These are phyloP conservation scores for Drosophila trapezifrons DNA, from an alignment of 1,140 invertebrate species.

Conservation along the genomic window DNA sequence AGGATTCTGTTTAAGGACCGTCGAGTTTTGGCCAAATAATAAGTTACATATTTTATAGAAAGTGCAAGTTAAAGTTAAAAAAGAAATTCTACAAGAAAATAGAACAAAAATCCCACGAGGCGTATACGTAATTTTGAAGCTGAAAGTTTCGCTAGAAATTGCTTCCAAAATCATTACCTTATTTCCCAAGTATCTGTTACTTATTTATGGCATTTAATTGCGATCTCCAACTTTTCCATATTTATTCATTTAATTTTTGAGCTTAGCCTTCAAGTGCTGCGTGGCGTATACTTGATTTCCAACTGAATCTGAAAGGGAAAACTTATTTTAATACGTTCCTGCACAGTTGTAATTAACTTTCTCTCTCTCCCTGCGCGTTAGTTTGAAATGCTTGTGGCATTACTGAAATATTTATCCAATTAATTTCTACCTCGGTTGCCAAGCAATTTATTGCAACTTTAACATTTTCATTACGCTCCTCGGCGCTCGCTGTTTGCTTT, in stretches of 20 bases:
- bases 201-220: not conserved
- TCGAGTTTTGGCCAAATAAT: conserved; percentile 10
- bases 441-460: conserved; percentile 72
- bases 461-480: conserved; percentile 62
- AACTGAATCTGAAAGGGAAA: conserved; percentile 8
- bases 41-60: conserved; percentile 32
- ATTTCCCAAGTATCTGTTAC: not conserved
- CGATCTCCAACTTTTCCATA: not conserved
- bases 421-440: conserved; percentile 71
- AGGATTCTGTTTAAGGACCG: not conserved
- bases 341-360: conserved; percentile 62
- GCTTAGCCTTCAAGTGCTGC: conserved; percentile 1
- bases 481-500: conserved; percentile 54
- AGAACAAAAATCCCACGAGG: no score
- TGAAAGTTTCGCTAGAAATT: no score
- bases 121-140: no score
- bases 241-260: not conserved
- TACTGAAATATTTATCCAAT: conserved; percentile 77
- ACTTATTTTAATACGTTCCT: conserved; percentile 11
- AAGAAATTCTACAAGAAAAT: no score
- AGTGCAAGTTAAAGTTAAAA: conserved; percentile 1
- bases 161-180: no score
- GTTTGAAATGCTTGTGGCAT: conserved; percentile 49
- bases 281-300: conserved; percentile 41
- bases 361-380: not conserved